A percentile compares a stretch with the other conserved stretches of the same genome.
Evolutionary conservation across 2,888 invertebrate species (phyloP).

Genomic region (Rhodophaea formosa): DNA sequence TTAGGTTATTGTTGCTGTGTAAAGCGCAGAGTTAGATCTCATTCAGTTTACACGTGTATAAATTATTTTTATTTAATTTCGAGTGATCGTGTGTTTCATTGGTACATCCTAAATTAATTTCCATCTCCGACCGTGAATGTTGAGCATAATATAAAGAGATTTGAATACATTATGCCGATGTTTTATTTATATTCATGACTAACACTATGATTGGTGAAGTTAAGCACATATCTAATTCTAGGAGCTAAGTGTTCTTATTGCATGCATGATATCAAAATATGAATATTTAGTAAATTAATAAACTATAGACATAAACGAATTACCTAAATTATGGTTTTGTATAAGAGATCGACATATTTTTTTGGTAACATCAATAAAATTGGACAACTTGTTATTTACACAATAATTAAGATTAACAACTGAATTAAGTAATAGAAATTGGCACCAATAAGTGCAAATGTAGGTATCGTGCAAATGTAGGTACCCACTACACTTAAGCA

Average conservation of each 20-base stretch:
- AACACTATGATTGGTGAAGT: not conserved
- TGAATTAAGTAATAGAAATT: not conserved
- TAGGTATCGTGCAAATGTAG: no score
- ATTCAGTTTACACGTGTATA: not conserved
- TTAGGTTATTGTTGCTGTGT: slow-evolving; percentile 13
- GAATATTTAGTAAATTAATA: not conserved
- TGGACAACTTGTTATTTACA: slow-evolving; percentile 23
- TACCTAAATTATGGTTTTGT: not conserved
- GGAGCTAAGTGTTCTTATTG: not conserved
- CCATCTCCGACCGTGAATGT: slow-evolving; percentile 25
- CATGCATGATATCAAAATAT: not conserved
- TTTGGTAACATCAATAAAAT: slow-evolving; percentile 27
- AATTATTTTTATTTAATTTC: slow-evolving; percentile 4
- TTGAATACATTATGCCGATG: slow-evolving; percentile 30
- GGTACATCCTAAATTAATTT: slow-evolving; percentile 27
- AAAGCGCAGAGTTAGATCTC: slow-evolving; percentile 10
- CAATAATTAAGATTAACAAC: slow-evolving; percentile 18
- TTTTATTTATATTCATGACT: slow-evolving; percentile 30
- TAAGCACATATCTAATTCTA: not conserved
- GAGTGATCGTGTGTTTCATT: slow-evolving; percentile 17
- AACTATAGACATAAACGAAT: not conserved
- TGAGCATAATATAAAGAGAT: slow-evolving; percentile 29
- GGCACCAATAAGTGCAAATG: no score
- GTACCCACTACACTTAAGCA: not conserved
- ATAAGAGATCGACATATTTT: slow-evolving; percentile 14